These are phyloP conservation scores for Drosophila teissieri DNA, from an alignment of 1,140 invertebrate genomes.

Conservation along the genomic window DNA sequence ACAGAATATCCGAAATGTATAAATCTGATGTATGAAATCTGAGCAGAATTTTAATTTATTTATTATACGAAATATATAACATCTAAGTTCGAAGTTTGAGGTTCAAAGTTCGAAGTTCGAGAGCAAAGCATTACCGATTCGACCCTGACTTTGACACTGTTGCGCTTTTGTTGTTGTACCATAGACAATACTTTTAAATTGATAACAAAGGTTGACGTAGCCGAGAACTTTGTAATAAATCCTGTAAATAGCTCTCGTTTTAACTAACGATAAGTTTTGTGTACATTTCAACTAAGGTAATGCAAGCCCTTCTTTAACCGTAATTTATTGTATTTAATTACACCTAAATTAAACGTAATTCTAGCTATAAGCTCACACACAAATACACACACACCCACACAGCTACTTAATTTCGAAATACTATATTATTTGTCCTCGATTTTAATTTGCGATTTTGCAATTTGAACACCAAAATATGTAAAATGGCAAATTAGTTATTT, in stretches of 20 bases:
- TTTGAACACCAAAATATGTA: slow-evolving; percentile 46
- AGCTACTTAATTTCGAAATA: slow-evolving; percentile 72
- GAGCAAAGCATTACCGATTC: slow-evolving; percentile 36
- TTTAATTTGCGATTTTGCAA: slow-evolving; percentile 44
- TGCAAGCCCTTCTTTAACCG: slow-evolving; percentile 57
- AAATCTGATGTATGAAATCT: slow-evolving; percentile 24
- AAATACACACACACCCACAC: slow-evolving; percentile 18
- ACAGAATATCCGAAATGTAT: slow-evolving; percentile 55
- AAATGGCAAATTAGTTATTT: slow-evolving; percentile 67
- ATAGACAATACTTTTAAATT: slow-evolving; percentile 65
- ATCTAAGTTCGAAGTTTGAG: slow-evolving; percentile 25
- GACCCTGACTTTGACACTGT: slow-evolving; percentile 74
- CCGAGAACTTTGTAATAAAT: slow-evolving; percentile 73
- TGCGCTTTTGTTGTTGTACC: slow-evolving; percentile 79
- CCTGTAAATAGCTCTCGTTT: slow-evolving; percentile 61
- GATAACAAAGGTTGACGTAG: slow-evolving; percentile 56
- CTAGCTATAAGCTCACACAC: slow-evolving; percentile 42
- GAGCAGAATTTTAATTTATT: slow-evolving; percentile 54
- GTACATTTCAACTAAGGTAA: slow-evolving; percentile 74
- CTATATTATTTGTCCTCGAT: slow-evolving; percentile 63
- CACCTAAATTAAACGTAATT: slow-evolving; percentile 51
- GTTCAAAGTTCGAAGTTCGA: slow-evolving; percentile 15
- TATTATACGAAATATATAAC: slow-evolving; percentile 46
- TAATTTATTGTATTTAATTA: slow-evolving; percentile 74
- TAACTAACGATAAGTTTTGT: slow-evolving; percentile 70